These are phyloP conservation scores for Salpingus planirostris DNA, from an alignment of 2,888 invertebrate species.

Conservation along the genomic window DNA sequence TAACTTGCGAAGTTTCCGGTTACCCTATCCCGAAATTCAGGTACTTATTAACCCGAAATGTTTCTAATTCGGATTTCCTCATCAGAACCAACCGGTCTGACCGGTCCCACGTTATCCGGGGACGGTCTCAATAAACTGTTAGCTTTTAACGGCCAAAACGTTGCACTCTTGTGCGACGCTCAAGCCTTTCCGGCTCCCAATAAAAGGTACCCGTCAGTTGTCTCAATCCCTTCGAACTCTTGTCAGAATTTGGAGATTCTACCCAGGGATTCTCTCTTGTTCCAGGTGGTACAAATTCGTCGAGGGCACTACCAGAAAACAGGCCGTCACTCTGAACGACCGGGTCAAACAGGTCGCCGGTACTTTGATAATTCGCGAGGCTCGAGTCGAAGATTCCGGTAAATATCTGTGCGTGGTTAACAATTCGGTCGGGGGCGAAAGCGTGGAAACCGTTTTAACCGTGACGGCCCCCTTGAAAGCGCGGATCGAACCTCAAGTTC, in stretches of 20 bases:
- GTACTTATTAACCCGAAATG: too few relatives aligned
- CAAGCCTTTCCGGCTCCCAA: conserved; percentile 49
- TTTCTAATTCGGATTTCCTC: too few relatives aligned
- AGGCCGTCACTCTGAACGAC: conserved; percentile 82
- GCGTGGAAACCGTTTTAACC: conserved; percentile 84
- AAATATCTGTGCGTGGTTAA: conserved; percentile 91
- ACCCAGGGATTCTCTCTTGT: conserved; percentile 42
- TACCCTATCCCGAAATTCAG: conserved; percentile 64
- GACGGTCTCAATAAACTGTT: conserved; percentile 48
- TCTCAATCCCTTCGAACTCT: conserved; percentile 42
- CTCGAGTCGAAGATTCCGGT: conserved; percentile 86
- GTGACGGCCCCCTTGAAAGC: conserved; percentile 87
- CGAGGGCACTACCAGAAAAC: conserved; percentile 76
- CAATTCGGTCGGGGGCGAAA: conserved; percentile 89
- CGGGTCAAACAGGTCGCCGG: conserved; percentile 89
- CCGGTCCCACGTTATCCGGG: conserved; percentile 44
- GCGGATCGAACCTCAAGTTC: conserved; percentile 75
- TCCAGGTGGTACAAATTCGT: conserved; percentile 92
- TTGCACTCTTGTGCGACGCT: conserved; percentile 46
- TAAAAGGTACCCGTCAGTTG: conserved; percentile 40
- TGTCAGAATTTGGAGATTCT: conserved; percentile 36
- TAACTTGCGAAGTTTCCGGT: conserved; percentile 63
- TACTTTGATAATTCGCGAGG: conserved; percentile 85
- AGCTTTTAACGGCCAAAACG: conserved; percentile 21
- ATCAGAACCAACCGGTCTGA: conserved; percentile 48